Conservation (phyloP, 2,113 vertebrate genomes). For the Ceyx margarethae region DNA sequence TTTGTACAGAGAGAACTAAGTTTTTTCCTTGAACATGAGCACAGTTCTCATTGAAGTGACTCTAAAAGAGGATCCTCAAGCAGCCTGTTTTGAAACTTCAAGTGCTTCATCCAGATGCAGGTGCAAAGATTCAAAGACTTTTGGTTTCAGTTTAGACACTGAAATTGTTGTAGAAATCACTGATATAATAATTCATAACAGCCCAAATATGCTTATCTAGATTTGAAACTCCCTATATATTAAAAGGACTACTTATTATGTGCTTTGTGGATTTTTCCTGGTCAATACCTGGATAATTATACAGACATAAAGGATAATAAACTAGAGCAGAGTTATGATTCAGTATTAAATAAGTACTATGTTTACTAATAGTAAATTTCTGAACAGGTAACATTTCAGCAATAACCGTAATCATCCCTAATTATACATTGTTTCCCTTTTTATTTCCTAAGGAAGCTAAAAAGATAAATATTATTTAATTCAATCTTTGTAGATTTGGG, state of each 20-base stretch:
- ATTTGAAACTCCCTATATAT: neutral
- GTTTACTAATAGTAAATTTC: neutral
- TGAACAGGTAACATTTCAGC: neutral
- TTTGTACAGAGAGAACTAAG: neutral
- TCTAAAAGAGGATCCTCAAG: neutral
- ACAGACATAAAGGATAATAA: neutral
- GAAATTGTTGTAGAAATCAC: neutral
- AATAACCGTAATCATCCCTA: neutral
- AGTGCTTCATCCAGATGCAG: neutral
- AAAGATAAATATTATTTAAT: neutral
- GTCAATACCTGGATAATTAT: neutral
- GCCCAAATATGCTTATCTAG: neutral
- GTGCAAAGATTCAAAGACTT: neutral
- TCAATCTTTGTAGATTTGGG: neutral
- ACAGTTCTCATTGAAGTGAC: neutral
- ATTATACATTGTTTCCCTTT: neutral
- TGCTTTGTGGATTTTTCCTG: neutral
- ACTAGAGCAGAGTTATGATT: neutral
- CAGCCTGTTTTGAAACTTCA: neutral
- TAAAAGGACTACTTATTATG: neutral
- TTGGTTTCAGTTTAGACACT: neutral
- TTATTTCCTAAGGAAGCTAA: neutral
- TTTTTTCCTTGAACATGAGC: neutral
- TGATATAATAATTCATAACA: neutral
- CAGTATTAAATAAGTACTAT: neutral